Percentiles rank a stretch among this genome's conserved stretches.
These are phyloP conservation scores for Apolygus lucorum DNA, from an alignment of 1,140 invertebrate genomes.

Conservation along the genomic window DNA sequence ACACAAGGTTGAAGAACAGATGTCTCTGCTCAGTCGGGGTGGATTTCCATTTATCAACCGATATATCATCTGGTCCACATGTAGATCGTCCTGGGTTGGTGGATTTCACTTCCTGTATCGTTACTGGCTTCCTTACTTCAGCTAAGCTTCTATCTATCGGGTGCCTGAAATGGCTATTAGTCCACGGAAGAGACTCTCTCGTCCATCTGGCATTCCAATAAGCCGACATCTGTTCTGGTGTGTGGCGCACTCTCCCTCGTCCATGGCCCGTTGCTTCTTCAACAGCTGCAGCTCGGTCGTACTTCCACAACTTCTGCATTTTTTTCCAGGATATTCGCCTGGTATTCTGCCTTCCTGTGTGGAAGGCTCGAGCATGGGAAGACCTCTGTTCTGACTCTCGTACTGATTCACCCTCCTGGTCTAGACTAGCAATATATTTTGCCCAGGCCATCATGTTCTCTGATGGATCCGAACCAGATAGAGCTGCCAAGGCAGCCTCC, in stretches of 20 bases:
- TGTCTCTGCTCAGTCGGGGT: not conserved
- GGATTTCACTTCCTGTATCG: not conserved
- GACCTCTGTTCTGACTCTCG: too few relatives aligned
- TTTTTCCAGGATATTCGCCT: too few relatives aligned
- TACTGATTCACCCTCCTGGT: too few relatives aligned
- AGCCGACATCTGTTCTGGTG: not conserved
- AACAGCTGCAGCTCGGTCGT: too few relatives aligned
- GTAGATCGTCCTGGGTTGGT: not conserved
- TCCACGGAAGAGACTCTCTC: not conserved
- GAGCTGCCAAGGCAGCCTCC: too few relatives aligned
- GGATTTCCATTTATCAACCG: not conserved
- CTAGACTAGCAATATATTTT: too few relatives aligned
- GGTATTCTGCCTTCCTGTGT: too few relatives aligned
- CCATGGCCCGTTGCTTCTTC: too few relatives aligned
- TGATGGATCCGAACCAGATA: too few relatives aligned
- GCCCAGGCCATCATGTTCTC: too few relatives aligned
- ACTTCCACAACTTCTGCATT: too few relatives aligned
- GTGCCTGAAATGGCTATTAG: not conserved
- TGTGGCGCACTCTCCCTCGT: not conserved
- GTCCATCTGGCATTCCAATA: not conserved
- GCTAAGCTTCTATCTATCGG: not conserved
- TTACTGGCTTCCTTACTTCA: not conserved
- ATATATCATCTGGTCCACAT: not conserved
- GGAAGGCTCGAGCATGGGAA: too few relatives aligned
- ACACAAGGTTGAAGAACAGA: not conserved